These are phyloP conservation scores for Hetaerina titia DNA, from an alignment of 2,888 invertebrate species.

Conservation along the genomic window DNA sequence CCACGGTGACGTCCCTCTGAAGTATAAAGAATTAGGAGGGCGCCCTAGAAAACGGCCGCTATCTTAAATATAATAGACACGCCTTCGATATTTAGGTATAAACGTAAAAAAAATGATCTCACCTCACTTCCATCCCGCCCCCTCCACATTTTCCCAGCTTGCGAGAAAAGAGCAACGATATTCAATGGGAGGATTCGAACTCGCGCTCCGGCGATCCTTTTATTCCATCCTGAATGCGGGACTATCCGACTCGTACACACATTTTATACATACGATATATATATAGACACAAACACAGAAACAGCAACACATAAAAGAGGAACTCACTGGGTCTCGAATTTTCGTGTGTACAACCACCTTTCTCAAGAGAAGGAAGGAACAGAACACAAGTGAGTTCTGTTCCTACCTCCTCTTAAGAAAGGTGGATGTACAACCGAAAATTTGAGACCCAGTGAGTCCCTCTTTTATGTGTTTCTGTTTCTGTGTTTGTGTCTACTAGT, in stretches of 20 bases:
- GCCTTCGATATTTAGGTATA: neutral
- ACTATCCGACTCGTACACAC: constrained; percentile 9
- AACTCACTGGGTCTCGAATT: no score
- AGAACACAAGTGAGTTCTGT: no score
- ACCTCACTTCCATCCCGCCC: neutral
- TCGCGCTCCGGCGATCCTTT: neutral
- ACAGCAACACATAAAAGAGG: no score
- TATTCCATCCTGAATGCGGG: constrained; percentile 4
- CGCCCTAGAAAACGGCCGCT: neutral
- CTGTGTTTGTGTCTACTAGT: no score
- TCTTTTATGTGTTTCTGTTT: no score
- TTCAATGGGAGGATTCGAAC: neutral
- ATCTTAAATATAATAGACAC: neutral
- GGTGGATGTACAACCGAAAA: no score
- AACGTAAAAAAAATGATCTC: neutral
- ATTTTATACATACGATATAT: neutral
- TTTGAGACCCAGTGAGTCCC: no score
- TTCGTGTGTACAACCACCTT: no score
- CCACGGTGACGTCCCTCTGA: neutral
- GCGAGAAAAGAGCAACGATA: neutral
- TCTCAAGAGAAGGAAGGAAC: no score
- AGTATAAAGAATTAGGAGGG: constrained; percentile 18
- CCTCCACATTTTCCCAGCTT: neutral
- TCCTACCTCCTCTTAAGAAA: no score
- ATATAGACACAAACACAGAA: neutral